Evolutionary conservation across 2,888 invertebrate species (phyloP).

Genomic region (Leistus spinibarbis): DNA sequence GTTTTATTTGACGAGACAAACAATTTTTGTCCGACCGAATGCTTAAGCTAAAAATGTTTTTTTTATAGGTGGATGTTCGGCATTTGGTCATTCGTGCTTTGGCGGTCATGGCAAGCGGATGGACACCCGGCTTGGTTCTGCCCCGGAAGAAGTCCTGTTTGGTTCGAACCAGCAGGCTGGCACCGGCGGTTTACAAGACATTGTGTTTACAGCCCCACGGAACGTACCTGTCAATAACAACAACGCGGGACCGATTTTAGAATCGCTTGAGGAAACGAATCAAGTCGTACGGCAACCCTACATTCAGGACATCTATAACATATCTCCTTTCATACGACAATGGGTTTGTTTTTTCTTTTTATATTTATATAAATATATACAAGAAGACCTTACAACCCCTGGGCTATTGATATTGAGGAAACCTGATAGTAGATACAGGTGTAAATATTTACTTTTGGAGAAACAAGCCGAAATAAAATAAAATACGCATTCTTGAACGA

Average conservation of each 20-base stretch:
- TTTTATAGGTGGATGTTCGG: constrained; percentile 71
- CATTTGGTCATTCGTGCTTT: constrained; percentile 76
- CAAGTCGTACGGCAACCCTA: constrained; percentile 9
- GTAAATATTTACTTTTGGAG: too few relatives aligned
- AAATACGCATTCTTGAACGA: too few relatives aligned
- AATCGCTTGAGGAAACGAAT: background rate
- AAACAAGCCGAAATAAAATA: too few relatives aligned
- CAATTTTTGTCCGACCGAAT: too few relatives aligned
- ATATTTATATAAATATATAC: too few relatives aligned
- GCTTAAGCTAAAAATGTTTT: constrained; percentile 28
- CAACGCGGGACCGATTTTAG: constrained; percentile 19
- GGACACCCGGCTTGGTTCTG: constrained; percentile 39
- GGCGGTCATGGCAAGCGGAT: constrained; percentile 77
- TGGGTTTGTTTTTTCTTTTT: constrained; percentile 54
- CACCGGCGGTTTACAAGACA: constrained; percentile 43
- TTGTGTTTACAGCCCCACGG: constrained; percentile 49
- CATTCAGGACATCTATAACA: constrained; percentile 46
- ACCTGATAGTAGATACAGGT: too few relatives aligned
- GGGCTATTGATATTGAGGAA: background rate
- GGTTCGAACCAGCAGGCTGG: constrained; percentile 46
- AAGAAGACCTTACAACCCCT: constrained; percentile 46
- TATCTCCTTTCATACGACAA: constrained; percentile 53
- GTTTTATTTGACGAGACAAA: too few relatives aligned
- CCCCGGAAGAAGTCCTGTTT: constrained; percentile 54
- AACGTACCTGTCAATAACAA: constrained; percentile 37